Conservation (phyloP, 2,888 invertebrate genomes). For the Cybosia mesomella region DNA sequence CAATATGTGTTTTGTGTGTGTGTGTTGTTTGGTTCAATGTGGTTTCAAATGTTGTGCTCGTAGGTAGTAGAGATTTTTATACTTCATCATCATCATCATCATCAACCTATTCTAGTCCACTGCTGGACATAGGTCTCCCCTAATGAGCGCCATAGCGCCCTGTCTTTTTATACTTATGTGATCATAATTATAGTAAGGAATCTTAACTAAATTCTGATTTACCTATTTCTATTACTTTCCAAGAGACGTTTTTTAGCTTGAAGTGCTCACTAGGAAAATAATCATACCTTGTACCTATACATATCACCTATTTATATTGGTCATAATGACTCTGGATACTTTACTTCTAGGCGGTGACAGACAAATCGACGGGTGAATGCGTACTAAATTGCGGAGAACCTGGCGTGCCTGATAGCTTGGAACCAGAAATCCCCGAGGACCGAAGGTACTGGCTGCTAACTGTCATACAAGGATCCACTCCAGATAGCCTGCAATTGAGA, state of each 20-base stretch:
- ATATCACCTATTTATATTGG: no score
- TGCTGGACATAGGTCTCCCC: background rate
- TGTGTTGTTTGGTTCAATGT: no score
- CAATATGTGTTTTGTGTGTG: no score
- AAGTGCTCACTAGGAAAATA: no score
- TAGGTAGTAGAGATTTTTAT: no score
- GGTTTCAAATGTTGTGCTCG: no score
- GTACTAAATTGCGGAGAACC: constrained; percentile 83
- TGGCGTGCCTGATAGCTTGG: constrained; percentile 78
- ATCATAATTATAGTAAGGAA: no score
- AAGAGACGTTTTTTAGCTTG: background rate
- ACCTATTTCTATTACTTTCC: background rate
- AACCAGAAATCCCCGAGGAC: constrained; percentile 87
- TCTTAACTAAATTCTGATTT: background rate
- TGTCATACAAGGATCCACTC: constrained; percentile 88
- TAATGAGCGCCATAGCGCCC: no score
- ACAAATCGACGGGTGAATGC: constrained; percentile 83
- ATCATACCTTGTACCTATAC: background rate
- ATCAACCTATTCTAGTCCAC: no score
- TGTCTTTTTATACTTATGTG: no score
- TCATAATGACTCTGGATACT: background rate
- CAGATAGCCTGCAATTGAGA: constrained; percentile 90
- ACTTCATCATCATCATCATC: no score
- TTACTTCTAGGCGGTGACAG: constrained; percentile 77
- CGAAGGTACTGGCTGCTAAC: constrained; percentile 94